phyloP scores from a whole-genome alignment of 2,797 vertebrate genomes.

The Eospalax fontanierii region DNA sequence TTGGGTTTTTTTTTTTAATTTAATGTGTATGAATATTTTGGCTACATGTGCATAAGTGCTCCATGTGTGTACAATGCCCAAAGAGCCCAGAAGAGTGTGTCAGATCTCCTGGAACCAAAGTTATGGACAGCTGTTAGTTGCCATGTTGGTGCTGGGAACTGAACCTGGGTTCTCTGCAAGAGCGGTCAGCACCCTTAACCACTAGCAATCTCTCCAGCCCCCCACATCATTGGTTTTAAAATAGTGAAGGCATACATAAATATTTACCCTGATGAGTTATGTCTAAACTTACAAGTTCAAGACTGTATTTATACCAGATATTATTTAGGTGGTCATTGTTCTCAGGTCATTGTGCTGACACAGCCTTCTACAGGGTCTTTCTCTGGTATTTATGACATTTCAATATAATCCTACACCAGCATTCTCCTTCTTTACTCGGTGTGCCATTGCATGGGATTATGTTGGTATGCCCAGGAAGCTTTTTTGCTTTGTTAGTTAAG shows the following conservation, averaged over 20 bases:
- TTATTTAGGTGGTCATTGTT: not conserved
- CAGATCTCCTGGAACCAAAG: too few relatives aligned
- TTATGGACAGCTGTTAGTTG: too few relatives aligned
- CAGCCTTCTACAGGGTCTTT: not conserved
- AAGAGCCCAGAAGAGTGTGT: too few relatives aligned
- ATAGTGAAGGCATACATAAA: not conserved
- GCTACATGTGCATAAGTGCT: too few relatives aligned
- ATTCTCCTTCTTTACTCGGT: not conserved
- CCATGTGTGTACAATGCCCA: too few relatives aligned
- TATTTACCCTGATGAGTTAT: not conserved
- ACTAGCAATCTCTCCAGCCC: too few relatives aligned
- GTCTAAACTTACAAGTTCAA: not conserved
- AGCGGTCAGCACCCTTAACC: too few relatives aligned
- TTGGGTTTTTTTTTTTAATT: not conserved
- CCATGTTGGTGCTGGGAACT: too few relatives aligned
- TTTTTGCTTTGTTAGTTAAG: slow-evolving; percentile 5
- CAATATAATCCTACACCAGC: not conserved
- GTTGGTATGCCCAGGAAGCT: not conserved
- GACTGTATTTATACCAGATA: not conserved
- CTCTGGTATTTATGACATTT: not conserved
- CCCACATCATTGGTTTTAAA: not conserved
- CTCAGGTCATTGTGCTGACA: not conserved
- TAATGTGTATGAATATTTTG: too few relatives aligned
- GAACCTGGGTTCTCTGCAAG: too few relatives aligned
- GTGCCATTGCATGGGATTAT: not conserved